phyloP scores from a whole-genome alignment of 1,140 invertebrate genomes.

The Sycophila sp. region DNA sequence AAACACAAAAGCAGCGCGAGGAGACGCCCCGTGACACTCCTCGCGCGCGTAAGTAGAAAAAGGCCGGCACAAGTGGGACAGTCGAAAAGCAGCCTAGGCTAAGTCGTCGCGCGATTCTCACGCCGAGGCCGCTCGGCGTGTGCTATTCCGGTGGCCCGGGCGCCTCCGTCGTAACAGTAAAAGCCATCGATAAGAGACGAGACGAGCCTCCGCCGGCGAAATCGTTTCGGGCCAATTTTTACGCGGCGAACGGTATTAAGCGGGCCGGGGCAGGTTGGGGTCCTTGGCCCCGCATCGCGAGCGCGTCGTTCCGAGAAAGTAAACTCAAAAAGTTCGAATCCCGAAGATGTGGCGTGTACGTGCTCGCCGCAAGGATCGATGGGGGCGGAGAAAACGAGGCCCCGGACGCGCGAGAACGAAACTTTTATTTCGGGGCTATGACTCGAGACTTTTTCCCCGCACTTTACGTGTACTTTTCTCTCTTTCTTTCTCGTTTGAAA shows the following conservation, averaged over 20 bases:
- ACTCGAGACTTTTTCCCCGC: not conserved
- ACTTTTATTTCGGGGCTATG: not conserved
- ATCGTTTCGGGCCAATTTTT: no score
- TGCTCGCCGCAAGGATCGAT: not conserved
- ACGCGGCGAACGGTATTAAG: no score
- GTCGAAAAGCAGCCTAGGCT: not conserved
- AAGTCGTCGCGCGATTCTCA: not conserved
- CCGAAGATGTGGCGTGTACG: not conserved
- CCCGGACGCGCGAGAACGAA: not conserved
- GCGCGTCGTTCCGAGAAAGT: constrained; percentile 8
- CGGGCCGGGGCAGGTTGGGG: no score
- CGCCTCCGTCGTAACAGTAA: no score
- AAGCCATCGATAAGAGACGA: no score
- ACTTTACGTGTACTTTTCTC: no score
- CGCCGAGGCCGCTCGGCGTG: not conserved
- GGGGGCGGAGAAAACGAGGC: not conserved
- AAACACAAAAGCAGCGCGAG: no score
- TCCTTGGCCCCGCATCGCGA: constrained; percentile 2
- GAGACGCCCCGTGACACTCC: no score
- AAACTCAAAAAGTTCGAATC: constrained; percentile 8
- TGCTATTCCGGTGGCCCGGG: no score
- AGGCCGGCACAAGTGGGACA: not conserved
- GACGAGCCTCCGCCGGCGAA: no score
- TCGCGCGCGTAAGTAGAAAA: not conserved
- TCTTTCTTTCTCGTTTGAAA: no score